Percentiles rank a stretch among this genome's conserved stretches.
These are phyloP conservation scores for Characodon lateralis DNA, from an alignment of 2,797 vertebrate genomes.

Conservation along the genomic window DNA sequence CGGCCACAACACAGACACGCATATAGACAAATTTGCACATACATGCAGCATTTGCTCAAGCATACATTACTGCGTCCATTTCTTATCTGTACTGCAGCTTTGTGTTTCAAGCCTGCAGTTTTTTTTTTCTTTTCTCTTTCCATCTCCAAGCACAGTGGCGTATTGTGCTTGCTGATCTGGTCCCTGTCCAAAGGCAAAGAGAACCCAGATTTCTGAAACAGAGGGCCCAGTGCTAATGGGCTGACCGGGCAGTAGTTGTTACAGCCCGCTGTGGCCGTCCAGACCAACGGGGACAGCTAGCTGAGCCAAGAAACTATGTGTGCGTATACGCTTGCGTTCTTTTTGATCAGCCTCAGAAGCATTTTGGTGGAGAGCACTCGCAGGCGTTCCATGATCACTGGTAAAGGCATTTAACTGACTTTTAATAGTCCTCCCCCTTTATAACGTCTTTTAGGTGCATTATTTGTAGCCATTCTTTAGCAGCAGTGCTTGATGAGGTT, in stretches of 20 bases:
- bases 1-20: neutral
- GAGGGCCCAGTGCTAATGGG: slow-evolving; percentile 70
- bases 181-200: slow-evolving; percentile 74
- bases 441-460: slow-evolving; percentile 56
- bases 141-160: slow-evolving; percentile 70
- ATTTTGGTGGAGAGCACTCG: slow-evolving; percentile 61
- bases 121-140: slow-evolving; percentile 28
- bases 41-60: slow-evolving; percentile 29
- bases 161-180: slow-evolving; percentile 76
- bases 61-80: slow-evolving; percentile 25
- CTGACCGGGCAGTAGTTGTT: slow-evolving; percentile 67
- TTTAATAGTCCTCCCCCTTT: slow-evolving; percentile 70
- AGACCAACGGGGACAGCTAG: slow-evolving; percentile 67
- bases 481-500: slow-evolving; percentile 35
- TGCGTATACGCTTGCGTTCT: slow-evolving; percentile 21
- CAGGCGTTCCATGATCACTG: slow-evolving; percentile 71
- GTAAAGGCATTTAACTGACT: slow-evolving; percentile 76
- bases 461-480: slow-evolving; percentile 53
- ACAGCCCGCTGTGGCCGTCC: slow-evolving; percentile 62
- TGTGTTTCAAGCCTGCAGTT: slow-evolving; percentile 41
- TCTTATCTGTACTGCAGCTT: slow-evolving; percentile 41
- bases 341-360: slow-evolving; percentile 72
- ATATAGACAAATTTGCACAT: neutral
- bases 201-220: slow-evolving; percentile 79
- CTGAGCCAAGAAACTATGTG: slow-evolving; percentile 48